Percentiles rank a stretch among this genome's conserved stretches.
phyloP scores from a whole-genome alignment of 2,113 vertebrate genomes.

The Loxodonta africana region DNA sequence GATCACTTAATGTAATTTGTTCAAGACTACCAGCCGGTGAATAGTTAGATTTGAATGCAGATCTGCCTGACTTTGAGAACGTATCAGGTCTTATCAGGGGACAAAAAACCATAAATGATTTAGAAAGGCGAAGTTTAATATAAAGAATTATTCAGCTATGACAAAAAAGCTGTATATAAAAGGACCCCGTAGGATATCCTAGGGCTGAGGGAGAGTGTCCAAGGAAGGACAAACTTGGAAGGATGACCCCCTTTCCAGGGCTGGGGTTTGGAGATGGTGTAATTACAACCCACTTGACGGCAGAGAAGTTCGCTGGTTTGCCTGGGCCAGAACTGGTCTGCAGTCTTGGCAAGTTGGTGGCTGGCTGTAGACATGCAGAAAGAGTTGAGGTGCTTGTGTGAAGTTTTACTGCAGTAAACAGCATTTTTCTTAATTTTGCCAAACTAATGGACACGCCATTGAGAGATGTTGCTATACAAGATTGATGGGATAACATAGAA shows the following conservation, averaged over 20 bases:
- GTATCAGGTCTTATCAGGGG: not conserved
- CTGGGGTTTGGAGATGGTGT: not conserved
- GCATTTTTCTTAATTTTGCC: not conserved
- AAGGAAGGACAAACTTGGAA: not conserved
- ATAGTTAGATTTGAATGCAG: constrained; percentile 5
- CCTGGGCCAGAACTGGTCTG: not conserved
- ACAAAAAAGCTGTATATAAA: constrained; percentile 4
- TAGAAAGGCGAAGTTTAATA: constrained; percentile 43
- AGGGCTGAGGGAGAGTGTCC: not conserved
- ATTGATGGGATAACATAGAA: not conserved
- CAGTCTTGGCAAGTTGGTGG: not conserved
- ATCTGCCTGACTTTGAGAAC: constrained; percentile 15
- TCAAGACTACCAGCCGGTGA: not conserved
- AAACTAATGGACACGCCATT: not conserved
- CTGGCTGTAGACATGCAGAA: not conserved
- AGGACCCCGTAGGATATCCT: not conserved
- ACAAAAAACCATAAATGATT: not conserved
- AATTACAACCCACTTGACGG: not conserved
- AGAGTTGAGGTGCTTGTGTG: not conserved
- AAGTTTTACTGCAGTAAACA: not conserved
- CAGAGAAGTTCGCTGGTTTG: not conserved
- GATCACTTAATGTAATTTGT: constrained; percentile 12
- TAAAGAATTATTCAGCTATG: constrained; percentile 11
- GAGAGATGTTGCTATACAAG: not conserved
- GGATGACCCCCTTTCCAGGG: not conserved